phyloP scores from a whole-genome alignment of 2,113 vertebrate genomes.

The Alexandromys fortis region DNA sequence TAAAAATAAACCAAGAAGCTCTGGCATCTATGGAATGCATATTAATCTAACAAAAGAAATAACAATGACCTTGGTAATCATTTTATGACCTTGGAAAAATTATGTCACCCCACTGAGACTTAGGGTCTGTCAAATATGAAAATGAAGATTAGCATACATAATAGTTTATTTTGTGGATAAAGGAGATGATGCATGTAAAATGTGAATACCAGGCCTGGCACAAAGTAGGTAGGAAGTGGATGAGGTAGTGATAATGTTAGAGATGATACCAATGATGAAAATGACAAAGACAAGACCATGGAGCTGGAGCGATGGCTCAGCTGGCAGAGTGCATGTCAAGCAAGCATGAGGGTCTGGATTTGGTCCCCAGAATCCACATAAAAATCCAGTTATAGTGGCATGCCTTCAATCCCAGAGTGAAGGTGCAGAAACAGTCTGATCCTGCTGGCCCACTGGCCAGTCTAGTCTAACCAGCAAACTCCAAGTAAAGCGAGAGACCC shows the following conservation, averaged over 20 bases:
- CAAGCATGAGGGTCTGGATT: background rate
- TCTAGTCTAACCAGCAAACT: background rate
- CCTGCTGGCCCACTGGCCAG: background rate
- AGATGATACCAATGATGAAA: background rate
- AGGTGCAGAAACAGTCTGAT: too few relatives aligned
- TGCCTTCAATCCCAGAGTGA: background rate
- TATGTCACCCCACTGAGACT: background rate
- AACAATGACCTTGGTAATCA: background rate
- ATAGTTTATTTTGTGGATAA: background rate
- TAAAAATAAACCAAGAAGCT: conserved; percentile 36
- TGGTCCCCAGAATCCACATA: background rate
- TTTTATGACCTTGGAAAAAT: background rate
- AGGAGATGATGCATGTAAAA: background rate
- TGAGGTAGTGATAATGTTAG: background rate
- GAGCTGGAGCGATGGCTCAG: background rate
- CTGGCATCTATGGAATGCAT: background rate
- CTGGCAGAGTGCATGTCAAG: too few relatives aligned
- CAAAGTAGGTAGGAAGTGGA: background rate
- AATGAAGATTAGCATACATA: background rate
- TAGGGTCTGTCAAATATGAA: background rate
- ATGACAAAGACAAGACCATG: background rate
- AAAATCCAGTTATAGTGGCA: background rate
- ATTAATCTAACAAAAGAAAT: background rate
- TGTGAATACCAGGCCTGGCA: background rate
- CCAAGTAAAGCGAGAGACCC: background rate